Evolutionary conservation across 1,140 invertebrate genomes (phyloP), one percentile per base, ranked within the genome.

Genomic region (Dinoponera quadriceps): DNA sequence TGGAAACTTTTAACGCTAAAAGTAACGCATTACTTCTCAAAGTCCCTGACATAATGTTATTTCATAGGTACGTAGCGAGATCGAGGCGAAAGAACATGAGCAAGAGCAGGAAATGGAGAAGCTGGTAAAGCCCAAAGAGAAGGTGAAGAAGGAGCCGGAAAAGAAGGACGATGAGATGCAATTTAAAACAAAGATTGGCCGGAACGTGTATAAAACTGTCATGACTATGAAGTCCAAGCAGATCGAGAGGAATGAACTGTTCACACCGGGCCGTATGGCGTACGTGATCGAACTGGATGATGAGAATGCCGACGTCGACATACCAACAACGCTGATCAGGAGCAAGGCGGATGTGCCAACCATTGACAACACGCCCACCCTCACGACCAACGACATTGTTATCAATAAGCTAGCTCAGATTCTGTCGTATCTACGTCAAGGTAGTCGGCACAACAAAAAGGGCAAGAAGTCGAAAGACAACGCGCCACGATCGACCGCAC

Each of bases 391-490:
- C 92, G 98, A 99, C 88, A 99, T 97, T 33, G 98, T 99, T 0
- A 98, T 99, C 69, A 99, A 99, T 92, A 99, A 99, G 93, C 92
- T 99, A 9, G 98, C 98, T 0, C 98, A 99, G 94, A 99, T 99
- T 92, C 95, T 99, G 44, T 98, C 98, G 0, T 99, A 99, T 89
- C 94, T 99, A 14, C 94, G 99, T 3, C 97, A 98, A 87, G 97
- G 97, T 27, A 96, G 94, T 9, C 95, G 97, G 59, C 96, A 97
- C 85, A 96, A 95, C 29, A 97, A 97, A 89, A 98, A 98, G 89
- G 95, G 96, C 14, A 98, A 97, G 91, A 97, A 96, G 84, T 96
- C 96, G 57, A 96, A 96, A 88, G 96, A 96, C 38, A 91, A 4
- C 90, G 93, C 33, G 29, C 72, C 3, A 74, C 91, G 62, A 69